Conservation (phyloP, 2,888 invertebrate species). For the Coleophora flavipennella region DNA sequence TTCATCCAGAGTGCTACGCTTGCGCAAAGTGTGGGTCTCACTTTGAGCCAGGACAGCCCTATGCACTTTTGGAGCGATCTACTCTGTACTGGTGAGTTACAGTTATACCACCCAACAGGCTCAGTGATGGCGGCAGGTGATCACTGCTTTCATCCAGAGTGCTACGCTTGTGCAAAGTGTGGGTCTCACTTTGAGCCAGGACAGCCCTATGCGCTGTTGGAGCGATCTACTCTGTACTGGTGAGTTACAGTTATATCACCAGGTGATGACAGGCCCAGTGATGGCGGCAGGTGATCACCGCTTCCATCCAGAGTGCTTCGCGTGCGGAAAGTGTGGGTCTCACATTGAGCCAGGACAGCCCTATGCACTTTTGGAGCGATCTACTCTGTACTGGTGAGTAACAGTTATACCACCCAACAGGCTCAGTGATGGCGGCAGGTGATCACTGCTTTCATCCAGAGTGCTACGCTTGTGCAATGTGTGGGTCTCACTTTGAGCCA, state of each 20-base stretch:
- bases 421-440: constrained; percentile 95
- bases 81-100: constrained; percentile 88
- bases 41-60: constrained; percentile 94
- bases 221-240: constrained; percentile 91
- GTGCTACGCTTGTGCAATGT: no score
- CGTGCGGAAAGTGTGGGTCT: constrained; percentile 84
- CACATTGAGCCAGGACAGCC: constrained; percentile 95
- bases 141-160: constrained; percentile 96
- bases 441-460: constrained; percentile 97
- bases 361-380: constrained; percentile 90
- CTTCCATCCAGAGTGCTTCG: constrained; percentile 97
- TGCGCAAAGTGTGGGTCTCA: constrained; percentile 86
- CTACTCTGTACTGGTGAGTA: constrained; percentile 87
- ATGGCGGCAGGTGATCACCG: constrained; percentile 97
- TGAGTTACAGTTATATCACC: no score
- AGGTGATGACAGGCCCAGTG: no score
- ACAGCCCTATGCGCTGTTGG: constrained; percentile 91
- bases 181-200: constrained; percentile 90
- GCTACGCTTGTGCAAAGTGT: constrained; percentile 90
- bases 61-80: constrained; percentile 90
- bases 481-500: no score
- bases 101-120: no score
- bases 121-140: constrained; percentile 96
- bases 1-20: constrained; percentile 96
- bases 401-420: no score